Base-by-base conservation (phyloP, 1,140 invertebrate genomes). In the Trichoplusia ni region DNA sequence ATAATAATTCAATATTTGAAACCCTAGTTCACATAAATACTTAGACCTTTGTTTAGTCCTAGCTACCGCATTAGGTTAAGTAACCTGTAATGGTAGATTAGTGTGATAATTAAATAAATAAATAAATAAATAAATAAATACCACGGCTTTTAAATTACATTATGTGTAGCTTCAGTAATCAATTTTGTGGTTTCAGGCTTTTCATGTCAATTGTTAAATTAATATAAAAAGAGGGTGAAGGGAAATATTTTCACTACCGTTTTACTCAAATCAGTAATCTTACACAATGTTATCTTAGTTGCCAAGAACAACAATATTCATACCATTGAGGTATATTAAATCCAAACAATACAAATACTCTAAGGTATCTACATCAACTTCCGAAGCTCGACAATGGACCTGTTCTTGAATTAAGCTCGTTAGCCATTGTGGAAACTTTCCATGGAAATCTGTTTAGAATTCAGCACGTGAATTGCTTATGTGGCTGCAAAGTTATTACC, bases 381-480 rank as follows among this genome's bases (percentile, higher is more conserved):
- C 1, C 25, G 2, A 51, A 21, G 8, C 9, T 21, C 6, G 6
- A 51, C 27, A 47, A 47, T 47, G 29, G 9, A 2, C 0, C 42
- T 35, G 13, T 35, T 51, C 47, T 35, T 35, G n/a, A 35, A 11
- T 35, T 35, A 35, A 21, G 18, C 16, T 27, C 29, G 18, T 7
- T 7, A 35, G 7, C 47, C 35, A 51, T 51, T 51, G 29, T 33
- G 29, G 6, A 2, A 47, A 33, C 14, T 51, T 51, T 51, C 29
- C 16, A 33, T 33, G n/a, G 47, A 18, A 51, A 35, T 3, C 14
- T 29, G 25, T 47, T 27, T 16, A 31, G 25, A 31, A 19, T 18
- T 33, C 47, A 35, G 16, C 7, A 35, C 16, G 29, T 51, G 47
- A 51, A 51, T 51, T 35, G 29, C 18, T 51, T 51, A 51, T 51